These are phyloP conservation scores for Syngnathoides biaculeatus DNA, from an alignment of 2,113 vertebrate species.

Conservation along the genomic window DNA sequence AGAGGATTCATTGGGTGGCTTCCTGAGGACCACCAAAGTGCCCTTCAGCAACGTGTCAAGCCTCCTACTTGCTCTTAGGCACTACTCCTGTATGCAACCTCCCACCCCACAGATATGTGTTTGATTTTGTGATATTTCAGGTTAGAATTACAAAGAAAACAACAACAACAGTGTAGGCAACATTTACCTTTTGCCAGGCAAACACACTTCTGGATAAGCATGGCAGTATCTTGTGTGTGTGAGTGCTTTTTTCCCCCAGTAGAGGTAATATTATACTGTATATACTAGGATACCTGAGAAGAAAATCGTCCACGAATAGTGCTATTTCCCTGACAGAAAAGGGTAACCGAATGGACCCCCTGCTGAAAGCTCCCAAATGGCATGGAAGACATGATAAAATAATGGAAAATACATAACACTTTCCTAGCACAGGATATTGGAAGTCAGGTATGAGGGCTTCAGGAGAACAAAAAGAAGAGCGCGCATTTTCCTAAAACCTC, in stretches of 20 bases:
- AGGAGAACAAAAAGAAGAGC: conserved; percentile 27
- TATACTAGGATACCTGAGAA: background rate
- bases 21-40: background rate
- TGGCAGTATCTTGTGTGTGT: background rate
- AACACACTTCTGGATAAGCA: background rate
- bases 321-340: conserved; percentile 32
- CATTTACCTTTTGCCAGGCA: background rate
- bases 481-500: conserved; percentile 23
- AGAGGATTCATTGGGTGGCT: background rate
- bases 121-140: background rate
- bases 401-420: conserved; percentile 18
- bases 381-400: conserved; percentile 25
- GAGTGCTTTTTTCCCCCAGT: too few relatives aligned
- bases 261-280: background rate
- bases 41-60: background rate
- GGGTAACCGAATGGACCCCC: conserved; percentile 35
- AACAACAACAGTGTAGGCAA: background rate
- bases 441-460: conserved; percentile 36
- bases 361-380: conserved; percentile 31
- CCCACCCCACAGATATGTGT: too few relatives aligned
- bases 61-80: background rate
- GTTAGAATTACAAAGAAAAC: background rate
- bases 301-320: background rate
- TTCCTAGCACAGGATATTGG: conserved; percentile 31
- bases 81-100: background rate